Evolutionary conservation across 2,888 invertebrate species (phyloP), one percentile per base, ranked within the genome.

Genomic region (Uloborus plumipes): DNA sequence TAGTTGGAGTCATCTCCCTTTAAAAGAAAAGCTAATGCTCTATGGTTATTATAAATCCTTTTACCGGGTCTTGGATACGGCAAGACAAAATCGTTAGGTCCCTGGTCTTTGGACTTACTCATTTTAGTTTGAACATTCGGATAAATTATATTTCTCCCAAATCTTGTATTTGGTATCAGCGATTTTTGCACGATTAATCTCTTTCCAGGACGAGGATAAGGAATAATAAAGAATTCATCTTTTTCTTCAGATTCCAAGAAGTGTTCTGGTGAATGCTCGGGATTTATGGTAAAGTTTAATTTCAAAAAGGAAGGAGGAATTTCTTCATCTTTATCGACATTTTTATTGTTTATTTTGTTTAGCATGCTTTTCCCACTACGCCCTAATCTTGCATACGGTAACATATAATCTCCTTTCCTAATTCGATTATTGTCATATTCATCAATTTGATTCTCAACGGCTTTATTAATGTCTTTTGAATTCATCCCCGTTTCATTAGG

Each of bases 41-140:
- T 55, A n/a, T 53, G 4, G 7, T 31, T 3, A 47, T 11, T 31
- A 18, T 7, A 20, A 39, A 13, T 18, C 18, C 20, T 47, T 47
- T 64, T 15, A 26, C 74, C 74, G 11, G 74, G 74, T 50, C 74
- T 39, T 14, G 74, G 74, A 22, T 74, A 74, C 14, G 74, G 74
- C 22, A 74, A 47, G 1, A 64, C 64, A 20, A n/a, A 74, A 18
- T 47, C 50, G 20, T 15, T 31, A 58, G 13, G 26, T 20, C 15
- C 9, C 7, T 14, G 58, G 22, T 15, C 20, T 53, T 31, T 9
- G 9, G 39, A 39, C 9, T 39, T 11, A n/a, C n/a, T 9, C 14
- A 47, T 47, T 16, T 64, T 20, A 18, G 31, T 47, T 47, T 14
- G 18, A n/a, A 1, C 47, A 47, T 64, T 64, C 4, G 9, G 9